phyloP scores from a whole-genome alignment of 2,888 invertebrate genomes.

The Morpho achilles region DNA sequence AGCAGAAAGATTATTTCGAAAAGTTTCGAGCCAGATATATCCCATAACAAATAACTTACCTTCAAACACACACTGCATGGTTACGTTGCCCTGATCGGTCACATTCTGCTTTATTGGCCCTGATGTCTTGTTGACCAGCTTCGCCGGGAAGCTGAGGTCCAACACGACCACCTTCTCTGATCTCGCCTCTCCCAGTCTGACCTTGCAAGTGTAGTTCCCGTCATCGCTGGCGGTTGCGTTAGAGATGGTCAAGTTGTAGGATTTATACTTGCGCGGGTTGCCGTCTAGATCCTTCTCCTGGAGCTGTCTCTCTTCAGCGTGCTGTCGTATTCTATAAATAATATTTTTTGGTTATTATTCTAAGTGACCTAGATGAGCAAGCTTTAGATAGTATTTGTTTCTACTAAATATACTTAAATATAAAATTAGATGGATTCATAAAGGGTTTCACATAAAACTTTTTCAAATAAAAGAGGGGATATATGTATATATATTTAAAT shows the following conservation, averaged over 20 bases:
- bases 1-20: no score
- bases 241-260: constrained; percentile 43
- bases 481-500: no score
- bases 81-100: constrained; percentile 38
- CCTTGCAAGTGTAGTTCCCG: constrained; percentile 59
- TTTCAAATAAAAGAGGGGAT: no score
- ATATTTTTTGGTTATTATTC: no score
- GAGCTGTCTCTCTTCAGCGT: constrained; percentile 30
- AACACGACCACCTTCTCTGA: constrained; percentile 32
- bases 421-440: no score
- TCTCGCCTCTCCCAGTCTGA: constrained; percentile 34
- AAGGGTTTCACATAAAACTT: no score
- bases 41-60: constrained; percentile 38
- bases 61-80: constrained; percentile 59
- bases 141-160: constrained; percentile 49
- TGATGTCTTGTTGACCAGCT: constrained; percentile 38
- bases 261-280: constrained; percentile 37
- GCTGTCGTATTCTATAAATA: constrained; percentile 42
- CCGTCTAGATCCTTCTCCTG: constrained; percentile 44
- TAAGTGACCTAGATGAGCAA: no score
- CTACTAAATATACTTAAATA: no score
- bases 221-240: constrained; percentile 46
- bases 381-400: no score
- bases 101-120: constrained; percentile 43
- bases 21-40: no score